Percentiles rank a stretch among this genome's conserved stretches.
These are phyloP conservation scores for Tridacna crocea DNA, from an alignment of 2,888 invertebrate species.

Conservation along the genomic window DNA sequence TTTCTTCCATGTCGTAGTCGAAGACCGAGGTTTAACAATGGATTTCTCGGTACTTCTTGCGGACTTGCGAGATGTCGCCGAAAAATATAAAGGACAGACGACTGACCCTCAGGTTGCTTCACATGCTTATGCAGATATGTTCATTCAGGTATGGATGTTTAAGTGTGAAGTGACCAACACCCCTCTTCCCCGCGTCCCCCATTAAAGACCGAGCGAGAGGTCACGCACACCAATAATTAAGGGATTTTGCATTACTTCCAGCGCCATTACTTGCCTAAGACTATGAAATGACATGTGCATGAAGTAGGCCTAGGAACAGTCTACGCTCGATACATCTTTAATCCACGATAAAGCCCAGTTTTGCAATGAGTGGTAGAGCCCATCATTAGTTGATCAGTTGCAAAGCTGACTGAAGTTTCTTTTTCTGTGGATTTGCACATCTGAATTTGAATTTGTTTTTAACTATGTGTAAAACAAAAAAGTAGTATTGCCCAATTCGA, in stretches of 20 bases:
- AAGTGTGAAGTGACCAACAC: slow-evolving; percentile 48
- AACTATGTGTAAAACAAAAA: no score
- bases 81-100: slow-evolving; percentile 69
- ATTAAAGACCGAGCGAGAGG: slow-evolving; percentile 58
- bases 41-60: slow-evolving; percentile 73
- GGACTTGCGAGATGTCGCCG: slow-evolving; percentile 73
- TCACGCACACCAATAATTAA: slow-evolving; percentile 67
- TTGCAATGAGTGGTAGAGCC: no score
- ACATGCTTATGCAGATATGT: slow-evolving; percentile 71
- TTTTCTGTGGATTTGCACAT: no score
- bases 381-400: no score
- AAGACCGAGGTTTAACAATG: slow-evolving; percentile 60
- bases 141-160: slow-evolving; percentile 66
- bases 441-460: no score
- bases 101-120: slow-evolving; percentile 68
- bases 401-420: no score
- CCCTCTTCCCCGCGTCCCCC: slow-evolving; percentile 50
- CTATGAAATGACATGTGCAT: no score
- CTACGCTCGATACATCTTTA: no score
- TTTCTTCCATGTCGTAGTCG: slow-evolving; percentile 66
- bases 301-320: no score
- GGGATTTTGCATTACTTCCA: background rate
- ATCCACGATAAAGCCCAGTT: no score
- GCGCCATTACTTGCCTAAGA: no score
- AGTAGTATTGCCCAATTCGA: no score